Evolutionary conservation across 2,888 invertebrate genomes (phyloP).

Genomic region (Melipona beecheii): DNA sequence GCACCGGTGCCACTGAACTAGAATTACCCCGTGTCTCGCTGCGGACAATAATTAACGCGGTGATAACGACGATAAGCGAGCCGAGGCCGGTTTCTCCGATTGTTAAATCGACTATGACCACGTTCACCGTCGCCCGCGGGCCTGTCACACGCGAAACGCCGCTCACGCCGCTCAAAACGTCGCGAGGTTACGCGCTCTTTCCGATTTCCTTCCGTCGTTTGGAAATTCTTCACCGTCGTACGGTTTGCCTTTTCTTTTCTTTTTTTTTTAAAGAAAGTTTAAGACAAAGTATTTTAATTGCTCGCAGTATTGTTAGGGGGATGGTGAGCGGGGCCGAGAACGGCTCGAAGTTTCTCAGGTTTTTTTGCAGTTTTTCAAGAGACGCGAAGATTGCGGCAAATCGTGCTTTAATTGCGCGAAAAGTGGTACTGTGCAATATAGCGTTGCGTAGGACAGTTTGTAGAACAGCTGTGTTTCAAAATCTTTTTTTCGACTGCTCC

Average conservation of each 20-base stretch:
- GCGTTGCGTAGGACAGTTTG: too few species aligned
- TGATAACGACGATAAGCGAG: conserved; percentile 32
- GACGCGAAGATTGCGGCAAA: too few species aligned
- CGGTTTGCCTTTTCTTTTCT: neutral
- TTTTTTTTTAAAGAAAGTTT: neutral
- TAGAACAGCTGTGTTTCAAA: too few species aligned
- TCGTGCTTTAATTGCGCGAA: too few species aligned
- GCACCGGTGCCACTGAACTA: conserved; percentile 46
- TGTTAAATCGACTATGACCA: conserved; percentile 9
- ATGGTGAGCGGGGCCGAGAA: too few species aligned
- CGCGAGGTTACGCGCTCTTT: neutral
- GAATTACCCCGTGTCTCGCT: conserved; percentile 14
- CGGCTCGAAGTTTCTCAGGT: too few species aligned
- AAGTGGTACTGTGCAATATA: too few species aligned
- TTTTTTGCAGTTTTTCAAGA: too few species aligned
- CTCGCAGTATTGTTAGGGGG: neutral
- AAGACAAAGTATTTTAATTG: neutral
- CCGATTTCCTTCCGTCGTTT: neutral
- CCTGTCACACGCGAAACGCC: neutral
- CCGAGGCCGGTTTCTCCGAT: conserved; percentile 7
- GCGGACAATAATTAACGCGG: conserved; percentile 37
- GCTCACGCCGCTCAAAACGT: neutral
- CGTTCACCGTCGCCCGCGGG: neutral
- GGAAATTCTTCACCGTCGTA: neutral
- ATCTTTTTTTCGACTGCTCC: too few species aligned